Conservation (phyloP, 2,888 invertebrate genomes). For the Drosophila maculinotata region DNA sequence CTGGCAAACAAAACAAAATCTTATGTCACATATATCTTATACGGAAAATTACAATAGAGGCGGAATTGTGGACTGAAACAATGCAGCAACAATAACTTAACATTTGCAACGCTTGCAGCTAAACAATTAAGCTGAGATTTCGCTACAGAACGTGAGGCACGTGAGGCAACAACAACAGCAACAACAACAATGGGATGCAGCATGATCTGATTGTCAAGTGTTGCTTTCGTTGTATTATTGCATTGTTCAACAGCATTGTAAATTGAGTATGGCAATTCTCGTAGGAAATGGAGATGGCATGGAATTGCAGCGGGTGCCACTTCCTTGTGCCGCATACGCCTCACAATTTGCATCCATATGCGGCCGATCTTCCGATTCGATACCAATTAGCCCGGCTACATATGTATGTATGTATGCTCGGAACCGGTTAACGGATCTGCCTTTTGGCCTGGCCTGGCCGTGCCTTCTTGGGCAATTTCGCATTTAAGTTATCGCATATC, state of each 20-base stretch:
- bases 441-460: slow-evolving; percentile 34
- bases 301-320: slow-evolving; percentile 37
- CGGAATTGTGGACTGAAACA: slow-evolving; percentile 43
- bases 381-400: slow-evolving; percentile 58
- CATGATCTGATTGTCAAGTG: slow-evolving; percentile 48
- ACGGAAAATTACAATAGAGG: slow-evolving; percentile 31
- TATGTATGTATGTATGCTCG: slow-evolving; percentile 21
- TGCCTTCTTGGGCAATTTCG: slow-evolving; percentile 62
- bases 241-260: slow-evolving; percentile 54
- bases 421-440: slow-evolving; percentile 43
- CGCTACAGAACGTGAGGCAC: slow-evolving; percentile 68
- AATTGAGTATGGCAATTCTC: slow-evolving; percentile 57
- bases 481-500: slow-evolving; percentile 65
- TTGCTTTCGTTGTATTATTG: slow-evolving; percentile 18
- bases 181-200: slow-evolving; percentile 22
- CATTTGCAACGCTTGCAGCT: slow-evolving; percentile 50
- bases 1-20: slow-evolving; percentile 14
- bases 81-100: slow-evolving; percentile 38
- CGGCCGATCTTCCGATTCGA: slow-evolving; percentile 20
- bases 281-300: slow-evolving; percentile 37
- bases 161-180: slow-evolving; percentile 17
- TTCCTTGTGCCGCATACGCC: slow-evolving; percentile 57
- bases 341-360: slow-evolving; percentile 43
- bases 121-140: slow-evolving; percentile 62
- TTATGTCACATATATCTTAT: slow-evolving; percentile 25